Conservation (phyloP, 2,797 vertebrate species). For the Brachyrhaphis roseni region DNA sequence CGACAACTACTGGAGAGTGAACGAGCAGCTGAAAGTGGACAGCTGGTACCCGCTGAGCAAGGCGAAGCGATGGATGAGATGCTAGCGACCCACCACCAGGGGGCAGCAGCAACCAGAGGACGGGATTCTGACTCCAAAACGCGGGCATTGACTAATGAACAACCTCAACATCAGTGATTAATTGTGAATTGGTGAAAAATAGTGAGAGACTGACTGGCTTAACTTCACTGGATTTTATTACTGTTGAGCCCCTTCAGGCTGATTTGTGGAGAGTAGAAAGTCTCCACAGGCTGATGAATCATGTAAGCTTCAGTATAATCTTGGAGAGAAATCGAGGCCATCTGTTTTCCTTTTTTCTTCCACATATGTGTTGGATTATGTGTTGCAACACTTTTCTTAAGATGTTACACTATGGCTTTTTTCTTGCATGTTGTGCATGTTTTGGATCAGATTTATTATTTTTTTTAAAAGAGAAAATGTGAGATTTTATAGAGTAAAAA, state of each 20-base stretch:
- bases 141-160: constrained; percentile 33
- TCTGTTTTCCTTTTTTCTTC: constrained; percentile 31
- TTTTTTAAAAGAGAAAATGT: constrained; percentile 8
- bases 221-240: constrained; percentile 40
- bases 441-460: constrained; percentile 16
- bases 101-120: constrained; percentile 46
- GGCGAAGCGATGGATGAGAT: constrained; percentile 86
- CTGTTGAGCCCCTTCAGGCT: constrained; percentile 2
- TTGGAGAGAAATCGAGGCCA: constrained; percentile 52
- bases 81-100: constrained; percentile 59
- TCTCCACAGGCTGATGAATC: constrained; percentile 27
- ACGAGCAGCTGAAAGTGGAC: constrained; percentile 79
- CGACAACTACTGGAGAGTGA: constrained; percentile 87
- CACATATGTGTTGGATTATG: constrained; percentile 62
- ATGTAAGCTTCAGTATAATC: constrained; percentile 44
- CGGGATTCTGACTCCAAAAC: constrained; percentile 26
- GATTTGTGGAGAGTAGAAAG: constrained; percentile 10
- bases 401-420: constrained; percentile 41
- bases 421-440: constrained; percentile 24
- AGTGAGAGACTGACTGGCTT: constrained; percentile 4
- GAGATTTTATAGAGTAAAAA: constrained; percentile 47
- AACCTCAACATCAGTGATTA: constrained; percentile 36
- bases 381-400: constrained; percentile 46
- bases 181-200: constrained; percentile 14
- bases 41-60: constrained; percentile 85